phyloP scores from a whole-genome alignment of 2,888 invertebrate genomes.

The Alsophila aescularia region DNA sequence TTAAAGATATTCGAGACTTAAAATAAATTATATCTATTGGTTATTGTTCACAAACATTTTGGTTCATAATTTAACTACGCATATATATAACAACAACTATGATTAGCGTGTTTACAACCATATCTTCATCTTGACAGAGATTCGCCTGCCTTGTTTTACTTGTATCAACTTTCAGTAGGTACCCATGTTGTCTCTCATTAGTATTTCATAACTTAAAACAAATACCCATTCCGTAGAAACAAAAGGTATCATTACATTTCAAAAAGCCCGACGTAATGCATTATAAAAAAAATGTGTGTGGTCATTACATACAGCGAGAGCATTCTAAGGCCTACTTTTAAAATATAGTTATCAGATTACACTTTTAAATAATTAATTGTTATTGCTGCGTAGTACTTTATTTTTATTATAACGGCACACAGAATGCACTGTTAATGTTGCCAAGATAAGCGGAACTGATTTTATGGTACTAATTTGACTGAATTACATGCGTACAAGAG shows the following conservation, averaged over 20 bases:
- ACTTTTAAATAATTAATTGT: slow-evolving; percentile 51
- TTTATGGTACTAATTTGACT: slow-evolving; percentile 46
- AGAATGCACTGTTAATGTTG: slow-evolving; percentile 42
- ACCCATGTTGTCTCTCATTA: no score
- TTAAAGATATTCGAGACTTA: no score
- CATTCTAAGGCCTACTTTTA: slow-evolving; percentile 38
- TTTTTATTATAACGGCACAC: slow-evolving; percentile 44
- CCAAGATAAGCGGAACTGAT: slow-evolving; percentile 47
- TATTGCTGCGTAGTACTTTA: slow-evolving; percentile 43
- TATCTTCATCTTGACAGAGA: no score
- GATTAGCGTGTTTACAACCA: no score
- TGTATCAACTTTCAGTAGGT: not conserved
- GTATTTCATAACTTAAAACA: slow-evolving; percentile 21
- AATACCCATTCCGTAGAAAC: slow-evolving; percentile 21
- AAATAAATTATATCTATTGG: no score
- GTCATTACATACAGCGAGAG: slow-evolving; percentile 27
- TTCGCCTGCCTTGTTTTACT: not conserved
- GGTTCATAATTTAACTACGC: no score
- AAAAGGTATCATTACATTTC: slow-evolving; percentile 27
- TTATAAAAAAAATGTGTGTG: slow-evolving; percentile 28
- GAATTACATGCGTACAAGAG: slow-evolving; percentile 32
- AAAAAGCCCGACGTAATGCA: slow-evolving; percentile 14
- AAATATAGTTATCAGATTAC: slow-evolving; percentile 42
- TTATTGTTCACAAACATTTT: no score
- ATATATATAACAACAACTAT: no score